phyloP scores from a whole-genome alignment of 2,888 invertebrate genomes.

The Spatulosminthurus flaviceps region DNA sequence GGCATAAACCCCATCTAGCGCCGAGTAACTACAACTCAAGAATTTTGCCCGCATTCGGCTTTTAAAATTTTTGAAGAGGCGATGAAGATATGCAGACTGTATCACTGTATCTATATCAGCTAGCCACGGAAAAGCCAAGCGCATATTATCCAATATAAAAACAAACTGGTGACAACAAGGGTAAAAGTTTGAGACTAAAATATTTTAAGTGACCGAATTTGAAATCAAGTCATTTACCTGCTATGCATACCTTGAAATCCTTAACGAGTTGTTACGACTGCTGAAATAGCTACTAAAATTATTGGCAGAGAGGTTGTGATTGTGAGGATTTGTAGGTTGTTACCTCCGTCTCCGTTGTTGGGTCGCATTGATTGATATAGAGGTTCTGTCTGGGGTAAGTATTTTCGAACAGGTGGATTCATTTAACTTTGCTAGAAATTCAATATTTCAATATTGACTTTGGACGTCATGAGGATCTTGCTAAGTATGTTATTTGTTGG shows the following conservation, averaged over 20 bases:
- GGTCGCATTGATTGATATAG: too few species aligned
- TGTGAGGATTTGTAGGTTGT: too few species aligned
- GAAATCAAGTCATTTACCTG: background rate
- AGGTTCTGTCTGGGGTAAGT: too few species aligned
- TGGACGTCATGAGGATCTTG: too few species aligned
- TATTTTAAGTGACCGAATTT: background rate
- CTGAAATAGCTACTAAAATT: background rate
- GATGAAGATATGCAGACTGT: background rate
- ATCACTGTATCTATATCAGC: too few species aligned
- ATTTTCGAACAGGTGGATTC: too few species aligned
- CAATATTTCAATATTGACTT: too few species aligned
- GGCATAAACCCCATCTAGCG: background rate
- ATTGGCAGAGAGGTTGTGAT: too few species aligned
- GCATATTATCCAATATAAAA: slow-evolving; percentile 16
- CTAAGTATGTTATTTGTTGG: background rate
- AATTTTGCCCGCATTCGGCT: slow-evolving; percentile 29
- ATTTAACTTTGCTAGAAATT: too few species aligned
- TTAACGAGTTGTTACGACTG: background rate
- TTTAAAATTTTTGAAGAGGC: slow-evolving; percentile 29
- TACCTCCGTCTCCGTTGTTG: too few species aligned
- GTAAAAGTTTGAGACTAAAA: background rate
- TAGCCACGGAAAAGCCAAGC: slow-evolving; percentile 11
- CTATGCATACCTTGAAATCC: background rate
- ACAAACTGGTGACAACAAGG: background rate
- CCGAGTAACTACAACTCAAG: background rate